phyloP scores from a whole-genome alignment of 1,140 invertebrate genomes.

The Sycophaga agraensis region DNA sequence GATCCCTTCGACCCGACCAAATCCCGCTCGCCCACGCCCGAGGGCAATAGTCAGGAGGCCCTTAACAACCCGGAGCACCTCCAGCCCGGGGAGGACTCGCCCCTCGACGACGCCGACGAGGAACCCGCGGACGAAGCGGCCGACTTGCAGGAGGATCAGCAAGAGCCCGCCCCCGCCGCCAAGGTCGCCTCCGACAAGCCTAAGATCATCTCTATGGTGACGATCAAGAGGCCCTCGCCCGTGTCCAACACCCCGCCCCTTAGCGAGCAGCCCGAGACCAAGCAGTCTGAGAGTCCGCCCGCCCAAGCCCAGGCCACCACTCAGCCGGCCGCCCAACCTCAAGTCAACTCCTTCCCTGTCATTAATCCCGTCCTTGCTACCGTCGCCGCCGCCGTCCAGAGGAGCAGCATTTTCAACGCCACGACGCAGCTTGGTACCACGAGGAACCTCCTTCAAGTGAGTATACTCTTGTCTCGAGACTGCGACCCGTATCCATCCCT shows the following conservation, averaged over 20 bases:
- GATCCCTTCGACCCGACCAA: slow-evolving; percentile 88
- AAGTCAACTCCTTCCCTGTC: slow-evolving; percentile 41
- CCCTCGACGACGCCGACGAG: not conserved
- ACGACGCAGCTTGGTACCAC: slow-evolving; percentile 39
- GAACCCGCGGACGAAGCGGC: slow-evolving; percentile 40
- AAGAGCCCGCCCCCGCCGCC: slow-evolving; percentile 13
- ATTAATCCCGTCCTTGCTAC: slow-evolving; percentile 56
- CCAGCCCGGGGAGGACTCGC: slow-evolving; percentile 18
- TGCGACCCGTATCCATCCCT: too few species aligned
- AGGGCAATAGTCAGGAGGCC: slow-evolving; percentile 52
- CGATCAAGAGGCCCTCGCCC: slow-evolving; percentile 50
- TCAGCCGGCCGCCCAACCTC: slow-evolving; percentile 32
- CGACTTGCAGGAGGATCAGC: slow-evolving; percentile 26
- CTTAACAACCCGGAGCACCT: slow-evolving; percentile 40
- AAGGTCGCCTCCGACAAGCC: slow-evolving; percentile 47
- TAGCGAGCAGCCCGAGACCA: slow-evolving; percentile 21
- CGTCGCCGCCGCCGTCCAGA: slow-evolving; percentile 54
- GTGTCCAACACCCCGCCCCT: slow-evolving; percentile 38
- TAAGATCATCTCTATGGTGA: slow-evolving; percentile 56
- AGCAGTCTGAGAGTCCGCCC: not conserved
- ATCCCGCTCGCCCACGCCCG: slow-evolving; percentile 68
- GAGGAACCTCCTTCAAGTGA: slow-evolving; percentile 47
- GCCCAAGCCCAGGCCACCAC: slow-evolving; percentile 33
- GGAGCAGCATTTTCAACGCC: slow-evolving; percentile 48
- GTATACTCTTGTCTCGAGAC: too few species aligned